Base-by-base conservation (phyloP, 2,797 vertebrate genomes). In the Synaphobranchus kaupii region DNA sequence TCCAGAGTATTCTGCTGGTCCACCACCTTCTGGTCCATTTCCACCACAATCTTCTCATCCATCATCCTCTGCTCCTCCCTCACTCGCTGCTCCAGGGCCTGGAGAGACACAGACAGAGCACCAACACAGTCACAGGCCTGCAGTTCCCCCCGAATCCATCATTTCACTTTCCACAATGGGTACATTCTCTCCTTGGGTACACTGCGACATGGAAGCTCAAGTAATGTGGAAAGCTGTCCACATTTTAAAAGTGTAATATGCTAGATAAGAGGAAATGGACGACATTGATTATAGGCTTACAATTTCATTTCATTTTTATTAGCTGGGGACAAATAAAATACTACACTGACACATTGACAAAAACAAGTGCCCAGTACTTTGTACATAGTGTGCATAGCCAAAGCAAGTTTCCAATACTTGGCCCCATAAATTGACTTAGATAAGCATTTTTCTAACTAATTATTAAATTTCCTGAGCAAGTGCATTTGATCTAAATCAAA, bases 1-100 rank as follows among this genome's bases (percentile, higher is more conserved):
- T 99, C 98, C 90, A 99, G 93, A 0, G 98, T 99, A 93, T 97
- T 99, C 93, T 99, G 99, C 88, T 99, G 99, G 94, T 99, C 99
- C 0, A 97, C 94, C 82, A 99, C 99, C 91, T 99, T 99, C 90
- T 99, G 98, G 93, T 99, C 99, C 91, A 99, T 95, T 90, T 99
- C 99, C 80, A 97, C 94, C 12, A 99, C 96, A 9, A 99, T 99
- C 93, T 98, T 99, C 92, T 97, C 97, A 93, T 99, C 98, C 97
- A 98, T 98, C 97, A 98, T 98, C 84, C 91, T 95, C 91, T 98
- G 97, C 60, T 98, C 98, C 9, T 98, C 97, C 91, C 95, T 95
- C 58, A 98, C 97, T n/a, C 97, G 96, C 20, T 96, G 93, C 86
- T 99, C 98, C 89, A 99, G 91, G 17, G 96, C 93, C 99, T 99